Conservation (phyloP, 2,888 invertebrate species). For the Melitaea athalia region DNA sequence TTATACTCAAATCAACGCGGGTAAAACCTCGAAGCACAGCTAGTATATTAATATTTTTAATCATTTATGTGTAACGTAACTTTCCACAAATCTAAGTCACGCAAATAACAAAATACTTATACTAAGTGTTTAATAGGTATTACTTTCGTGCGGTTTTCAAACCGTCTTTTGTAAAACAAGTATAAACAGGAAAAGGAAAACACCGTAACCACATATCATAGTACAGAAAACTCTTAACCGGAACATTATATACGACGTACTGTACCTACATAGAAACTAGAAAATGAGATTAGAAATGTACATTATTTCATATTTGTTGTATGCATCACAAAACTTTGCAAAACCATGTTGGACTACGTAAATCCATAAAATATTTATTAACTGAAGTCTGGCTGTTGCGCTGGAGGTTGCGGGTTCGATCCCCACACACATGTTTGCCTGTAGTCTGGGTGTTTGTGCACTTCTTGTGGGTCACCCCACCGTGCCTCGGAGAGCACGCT, state of each 20-base stretch:
- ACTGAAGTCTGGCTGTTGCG: neutral
- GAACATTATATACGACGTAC: neutral
- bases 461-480: too few relatives aligned
- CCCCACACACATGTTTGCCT: too few relatives aligned
- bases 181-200: slow-evolving; percentile 4
- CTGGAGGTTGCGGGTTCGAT: too few relatives aligned
- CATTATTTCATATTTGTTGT: neutral
- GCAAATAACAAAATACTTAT: slow-evolving; percentile 3
- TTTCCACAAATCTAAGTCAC: slow-evolving; percentile 3
- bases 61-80: neutral
- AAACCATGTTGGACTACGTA: too few relatives aligned
- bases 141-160: neutral
- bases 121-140: neutral
- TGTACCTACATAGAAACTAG: neutral
- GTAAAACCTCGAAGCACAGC: too few relatives aligned
- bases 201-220: neutral
- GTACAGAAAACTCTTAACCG: slow-evolving; percentile 3
- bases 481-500: too few relatives aligned
- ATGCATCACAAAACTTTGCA: too few relatives aligned
- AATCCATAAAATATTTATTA: neutral
- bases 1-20: too few relatives aligned
- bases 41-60: neutral
- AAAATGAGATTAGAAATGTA: neutral
- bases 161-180: neutral
- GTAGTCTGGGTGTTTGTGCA: too few relatives aligned